Evolutionary conservation across 1,140 invertebrate species (phyloP).

Genomic region (Battus philenor): DNA sequence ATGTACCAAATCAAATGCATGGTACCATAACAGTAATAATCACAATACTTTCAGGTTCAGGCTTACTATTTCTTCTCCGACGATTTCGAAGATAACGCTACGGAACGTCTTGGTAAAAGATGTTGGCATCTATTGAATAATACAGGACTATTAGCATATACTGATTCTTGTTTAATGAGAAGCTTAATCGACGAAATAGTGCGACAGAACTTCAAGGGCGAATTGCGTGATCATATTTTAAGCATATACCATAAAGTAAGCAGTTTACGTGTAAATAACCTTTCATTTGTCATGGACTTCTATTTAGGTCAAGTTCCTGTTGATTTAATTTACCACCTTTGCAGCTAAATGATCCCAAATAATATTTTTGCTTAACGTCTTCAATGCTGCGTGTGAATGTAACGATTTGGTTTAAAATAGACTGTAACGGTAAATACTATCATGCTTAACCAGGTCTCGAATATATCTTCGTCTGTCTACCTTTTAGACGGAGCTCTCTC

Average conservation of each 20-base stretch:
- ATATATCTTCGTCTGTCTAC: too few relatives aligned
- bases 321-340: too few relatives aligned
- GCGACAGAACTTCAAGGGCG: constrained; percentile 2
- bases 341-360: too few relatives aligned
- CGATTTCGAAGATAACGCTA: constrained; percentile 3
- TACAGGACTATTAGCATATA: neutral
- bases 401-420: too few relatives aligned
- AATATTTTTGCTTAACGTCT: too few relatives aligned
- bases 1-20: too few relatives aligned
- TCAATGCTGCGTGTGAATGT: too few relatives aligned
- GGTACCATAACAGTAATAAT: too few relatives aligned
- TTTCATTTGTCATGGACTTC: neutral
- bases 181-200: constrained; percentile 3
- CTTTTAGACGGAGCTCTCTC: too few relatives aligned
- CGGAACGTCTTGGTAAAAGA: neutral
- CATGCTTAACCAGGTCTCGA: too few relatives aligned
- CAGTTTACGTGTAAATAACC: neutral
- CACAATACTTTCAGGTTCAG: neutral
- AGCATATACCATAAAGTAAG: constrained; percentile 5
- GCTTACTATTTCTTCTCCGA: constrained; percentile 4
- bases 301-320: too few relatives aligned
- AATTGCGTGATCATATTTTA: constrained; percentile 4
- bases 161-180: constrained; percentile 6
- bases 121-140: constrained; percentile 5
- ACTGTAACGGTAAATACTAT: too few relatives aligned